These are phyloP conservation scores for Drosophila repleta DNA, from an alignment of 1,140 invertebrate genomes.

Conservation along the genomic window DNA sequence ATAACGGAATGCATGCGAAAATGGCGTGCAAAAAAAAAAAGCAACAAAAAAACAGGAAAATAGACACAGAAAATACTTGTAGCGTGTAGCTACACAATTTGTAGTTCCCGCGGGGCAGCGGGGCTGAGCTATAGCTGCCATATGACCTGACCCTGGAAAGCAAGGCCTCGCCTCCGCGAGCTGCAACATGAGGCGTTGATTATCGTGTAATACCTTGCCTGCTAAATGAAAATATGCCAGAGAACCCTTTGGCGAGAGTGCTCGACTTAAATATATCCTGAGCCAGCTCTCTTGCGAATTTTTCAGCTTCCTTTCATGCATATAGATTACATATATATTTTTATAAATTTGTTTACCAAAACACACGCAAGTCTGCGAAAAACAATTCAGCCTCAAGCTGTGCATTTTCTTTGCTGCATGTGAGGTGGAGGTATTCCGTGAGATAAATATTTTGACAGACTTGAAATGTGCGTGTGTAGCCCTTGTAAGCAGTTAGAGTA, in stretches of 20 bases:
- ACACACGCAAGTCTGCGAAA: too few species aligned
- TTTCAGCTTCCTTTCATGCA: background rate
- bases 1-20: conserved; percentile 31
- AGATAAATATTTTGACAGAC: too few species aligned
- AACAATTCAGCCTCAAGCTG: too few species aligned
- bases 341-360: too few species aligned
- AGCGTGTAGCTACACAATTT: conserved; percentile 30
- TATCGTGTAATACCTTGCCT: conserved; percentile 24
- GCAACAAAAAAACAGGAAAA: background rate
- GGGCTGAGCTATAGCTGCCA: background rate
- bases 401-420: too few species aligned
- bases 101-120: conserved; percentile 16
- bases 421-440: too few species aligned
- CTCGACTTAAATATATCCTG: background rate
- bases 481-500: too few species aligned
- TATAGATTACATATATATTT: background rate
- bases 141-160: conserved; percentile 31
- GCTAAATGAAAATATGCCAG: conserved; percentile 24
- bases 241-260: background rate
- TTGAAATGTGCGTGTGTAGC: too few species aligned
- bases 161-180: background rate
- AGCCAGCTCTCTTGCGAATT: background rate
- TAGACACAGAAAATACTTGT: conserved; percentile 23
- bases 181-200: conserved; percentile 32
- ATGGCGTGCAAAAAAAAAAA: conserved; percentile 7